Percentiles rank a stretch among this genome's conserved stretches.
These are phyloP conservation scores for Poeciliopsis turneri DNA, from an alignment of 2,797 vertebrate genomes.

Conservation along the genomic window DNA sequence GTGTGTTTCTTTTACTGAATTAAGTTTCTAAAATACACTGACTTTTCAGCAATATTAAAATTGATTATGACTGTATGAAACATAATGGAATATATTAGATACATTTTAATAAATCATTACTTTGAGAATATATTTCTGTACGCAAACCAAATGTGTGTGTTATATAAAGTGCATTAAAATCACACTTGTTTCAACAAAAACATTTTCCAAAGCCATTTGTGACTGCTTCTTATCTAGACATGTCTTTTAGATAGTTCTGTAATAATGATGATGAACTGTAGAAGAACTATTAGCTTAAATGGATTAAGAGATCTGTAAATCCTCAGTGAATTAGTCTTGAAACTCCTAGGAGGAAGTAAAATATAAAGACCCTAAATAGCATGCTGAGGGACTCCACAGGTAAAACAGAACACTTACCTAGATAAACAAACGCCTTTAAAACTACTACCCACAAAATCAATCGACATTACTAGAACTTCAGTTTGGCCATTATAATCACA, in stretches of 20 bases:
- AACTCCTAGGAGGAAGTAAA: background rate
- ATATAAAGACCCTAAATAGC: background rate
- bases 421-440: no score
- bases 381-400: background rate
- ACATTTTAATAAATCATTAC: no score
- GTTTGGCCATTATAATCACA: background rate
- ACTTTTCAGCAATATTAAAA: no score
- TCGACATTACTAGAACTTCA: background rate
- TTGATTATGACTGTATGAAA: no score
- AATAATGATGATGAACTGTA: background rate
- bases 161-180: no score
- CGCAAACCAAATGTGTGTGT: no score
- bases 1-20: background rate
- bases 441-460: conserved; percentile 19
- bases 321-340: background rate
- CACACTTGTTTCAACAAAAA: no score
- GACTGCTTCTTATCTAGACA: no score
- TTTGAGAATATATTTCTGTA: no score
- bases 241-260: background rate
- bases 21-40: no score
- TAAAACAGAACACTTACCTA: background rate
- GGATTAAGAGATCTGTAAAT: background rate
- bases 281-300: background rate
- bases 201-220: no score
- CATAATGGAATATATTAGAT: no score